Conservation (phyloP, 2,797 vertebrate genomes). For the Takifugu rubripes region DNA sequence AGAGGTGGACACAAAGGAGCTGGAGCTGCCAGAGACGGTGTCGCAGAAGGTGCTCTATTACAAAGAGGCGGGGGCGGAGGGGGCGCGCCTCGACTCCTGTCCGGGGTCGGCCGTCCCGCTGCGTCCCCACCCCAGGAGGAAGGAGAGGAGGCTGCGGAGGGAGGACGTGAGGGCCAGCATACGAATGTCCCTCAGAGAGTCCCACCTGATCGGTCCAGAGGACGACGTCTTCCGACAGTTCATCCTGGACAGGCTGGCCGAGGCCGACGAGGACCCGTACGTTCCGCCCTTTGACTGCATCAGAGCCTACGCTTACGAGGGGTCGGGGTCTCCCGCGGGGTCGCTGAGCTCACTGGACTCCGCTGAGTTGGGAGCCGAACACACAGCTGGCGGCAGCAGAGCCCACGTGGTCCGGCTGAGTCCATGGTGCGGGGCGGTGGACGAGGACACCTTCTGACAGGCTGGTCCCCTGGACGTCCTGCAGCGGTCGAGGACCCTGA, state of each 20-base stretch:
- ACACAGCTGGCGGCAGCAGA: conserved; percentile 55
- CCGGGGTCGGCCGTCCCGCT: conserved; percentile 70
- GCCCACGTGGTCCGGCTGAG: conserved; percentile 73
- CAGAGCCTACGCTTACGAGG: conserved; percentile 85
- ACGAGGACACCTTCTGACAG: conserved; percentile 72
- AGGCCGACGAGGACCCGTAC: conserved; percentile 81
- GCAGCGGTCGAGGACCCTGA: too few species aligned
- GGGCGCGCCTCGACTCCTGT: conserved; percentile 47
- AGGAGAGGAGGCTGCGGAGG: conserved; percentile 62
- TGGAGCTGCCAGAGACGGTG: conserved; percentile 80
- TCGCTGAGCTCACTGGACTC: conserved; percentile 90
- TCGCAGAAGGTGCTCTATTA: conserved; percentile 88
- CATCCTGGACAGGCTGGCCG: conserved; percentile 84
- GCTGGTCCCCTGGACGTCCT: neutral
- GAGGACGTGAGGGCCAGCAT: conserved; percentile 76
- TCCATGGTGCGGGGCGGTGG: conserved; percentile 65
- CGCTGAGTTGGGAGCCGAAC: conserved; percentile 56
- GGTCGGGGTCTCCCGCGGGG: conserved; percentile 81
- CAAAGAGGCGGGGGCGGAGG: conserved; percentile 59
- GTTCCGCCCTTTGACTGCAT: conserved; percentile 86
- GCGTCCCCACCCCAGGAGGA: conserved; percentile 64
- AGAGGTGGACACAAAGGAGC: conserved; percentile 66
- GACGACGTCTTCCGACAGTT: conserved; percentile 85
- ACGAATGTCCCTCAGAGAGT: conserved; percentile 82
- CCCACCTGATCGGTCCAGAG: conserved; percentile 85